Percentiles rank a stretch among this genome's conserved stretches.
These are phyloP conservation scores for Spongilla lacustris DNA, from an alignment of 37 sponge, comb jelly and placozoan species.

Conservation along the genomic window DNA sequence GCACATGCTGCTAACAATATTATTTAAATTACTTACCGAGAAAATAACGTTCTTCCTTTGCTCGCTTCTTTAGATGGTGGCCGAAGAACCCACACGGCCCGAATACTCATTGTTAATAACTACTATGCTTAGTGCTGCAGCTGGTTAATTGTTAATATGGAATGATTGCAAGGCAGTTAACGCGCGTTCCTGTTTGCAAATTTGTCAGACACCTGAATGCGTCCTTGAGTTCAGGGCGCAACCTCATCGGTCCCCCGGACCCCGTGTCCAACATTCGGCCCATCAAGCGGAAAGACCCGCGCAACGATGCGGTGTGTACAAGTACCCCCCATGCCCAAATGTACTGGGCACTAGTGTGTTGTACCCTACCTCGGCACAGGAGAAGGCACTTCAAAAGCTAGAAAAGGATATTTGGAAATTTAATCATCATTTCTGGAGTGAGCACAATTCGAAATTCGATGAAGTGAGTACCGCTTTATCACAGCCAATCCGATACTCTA, in stretches of 20 bases:
- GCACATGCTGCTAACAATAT: neutral
- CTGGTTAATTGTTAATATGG: neutral
- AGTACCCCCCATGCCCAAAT: too few relatives aligned
- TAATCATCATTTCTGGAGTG: constrained; percentile 55
- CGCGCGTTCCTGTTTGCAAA: neutral
- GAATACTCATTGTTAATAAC: constrained; percentile 62
- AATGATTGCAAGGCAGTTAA: constrained; percentile 12
- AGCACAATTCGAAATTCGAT: constrained; percentile 51
- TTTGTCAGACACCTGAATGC: neutral
- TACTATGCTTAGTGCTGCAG: neutral
- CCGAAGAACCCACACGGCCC: constrained; percentile 80
- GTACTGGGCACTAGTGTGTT: too few relatives aligned
- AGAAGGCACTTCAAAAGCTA: constrained; percentile 28
- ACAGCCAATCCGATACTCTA: neutral
- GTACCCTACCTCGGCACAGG: constrained; percentile 9
- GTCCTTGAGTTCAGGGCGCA: neutral
- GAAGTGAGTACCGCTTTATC: constrained; percentile 3
- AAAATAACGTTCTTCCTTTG: constrained; percentile 53
- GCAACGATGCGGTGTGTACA: constrained; percentile 32
- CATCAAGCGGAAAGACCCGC: constrained; percentile 22
- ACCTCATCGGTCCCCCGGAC: constrained; percentile 46
- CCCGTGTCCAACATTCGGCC: constrained; percentile 48
- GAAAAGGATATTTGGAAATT: constrained; percentile 6
- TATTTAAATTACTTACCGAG: constrained; percentile 24
- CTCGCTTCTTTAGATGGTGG: neutral